These are phyloP conservation scores for Anolis apletophallus DNA, from an alignment of 2,797 vertebrate genomes.

Conservation along the genomic window DNA sequence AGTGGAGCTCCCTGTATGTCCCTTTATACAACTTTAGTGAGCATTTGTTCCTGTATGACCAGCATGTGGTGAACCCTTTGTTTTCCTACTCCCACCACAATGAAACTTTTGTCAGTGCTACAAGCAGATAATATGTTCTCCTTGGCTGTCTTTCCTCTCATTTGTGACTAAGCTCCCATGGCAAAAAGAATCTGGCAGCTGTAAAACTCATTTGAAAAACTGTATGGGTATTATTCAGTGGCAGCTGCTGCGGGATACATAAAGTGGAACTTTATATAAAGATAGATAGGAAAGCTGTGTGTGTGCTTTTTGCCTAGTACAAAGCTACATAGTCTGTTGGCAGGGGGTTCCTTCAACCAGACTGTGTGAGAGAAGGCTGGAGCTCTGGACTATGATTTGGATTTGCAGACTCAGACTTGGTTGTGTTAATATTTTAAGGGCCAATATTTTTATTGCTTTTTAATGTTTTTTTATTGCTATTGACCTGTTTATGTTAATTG, in stretches of 20 bases:
- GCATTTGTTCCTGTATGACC: conserved; percentile 38
- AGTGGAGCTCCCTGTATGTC: conserved; percentile 2
- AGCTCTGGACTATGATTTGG: too few species aligned
- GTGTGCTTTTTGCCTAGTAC: conserved; percentile 29
- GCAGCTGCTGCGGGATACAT: conserved; percentile 1
- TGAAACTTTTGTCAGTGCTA: conserved; percentile 2
- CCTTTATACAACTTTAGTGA: conserved; percentile 34
- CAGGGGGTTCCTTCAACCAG: not conserved
- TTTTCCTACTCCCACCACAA: conserved; percentile 25
- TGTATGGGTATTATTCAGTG: conserved; percentile 37
- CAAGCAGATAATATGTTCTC: conserved; percentile 51
- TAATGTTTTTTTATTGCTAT: too few species aligned
- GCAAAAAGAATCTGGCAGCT: conserved; percentile 43
- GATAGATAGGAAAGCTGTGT: not conserved
- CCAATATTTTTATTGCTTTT: too few species aligned
- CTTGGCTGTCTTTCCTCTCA: conserved; percentile 17
- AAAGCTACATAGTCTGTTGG: conserved; percentile 57
- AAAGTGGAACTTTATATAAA: not conserved
- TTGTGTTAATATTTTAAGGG: too few species aligned
- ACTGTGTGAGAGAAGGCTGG: not conserved
- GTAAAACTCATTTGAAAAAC: conserved; percentile 37
- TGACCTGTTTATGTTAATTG: too few species aligned
- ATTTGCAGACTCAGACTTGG: too few species aligned
- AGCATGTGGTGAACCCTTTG: conserved; percentile 17
- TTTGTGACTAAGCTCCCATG: conserved; percentile 47